Percentiles rank a stretch among this genome's conserved stretches.
These are phyloP conservation scores for Halcyon smyrnensis DNA, from an alignment of 2,797 vertebrate genomes.

Conservation along the genomic window DNA sequence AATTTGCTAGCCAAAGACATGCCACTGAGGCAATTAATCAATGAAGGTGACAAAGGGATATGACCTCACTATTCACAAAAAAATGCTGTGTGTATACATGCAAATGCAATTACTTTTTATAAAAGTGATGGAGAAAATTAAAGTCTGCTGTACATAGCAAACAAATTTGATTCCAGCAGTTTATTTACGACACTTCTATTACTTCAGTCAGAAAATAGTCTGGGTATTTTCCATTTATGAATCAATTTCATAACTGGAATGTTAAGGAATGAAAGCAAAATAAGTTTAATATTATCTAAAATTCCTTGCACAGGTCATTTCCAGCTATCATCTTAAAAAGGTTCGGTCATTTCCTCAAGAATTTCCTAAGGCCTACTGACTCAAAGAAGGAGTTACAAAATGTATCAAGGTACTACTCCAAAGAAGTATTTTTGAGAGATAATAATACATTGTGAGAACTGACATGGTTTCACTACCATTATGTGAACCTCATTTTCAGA, in stretches of 20 bases:
- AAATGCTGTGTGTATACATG: neutral
- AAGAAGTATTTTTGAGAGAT: neutral
- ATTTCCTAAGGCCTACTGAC: accelerated
- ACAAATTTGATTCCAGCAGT: neutral
- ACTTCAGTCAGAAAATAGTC: neutral
- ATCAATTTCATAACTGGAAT: neutral
- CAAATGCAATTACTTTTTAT: neutral
- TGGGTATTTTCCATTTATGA: neutral
- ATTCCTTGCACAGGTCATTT: neutral
- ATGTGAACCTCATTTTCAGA: neutral
- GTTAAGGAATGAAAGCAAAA: neutral
- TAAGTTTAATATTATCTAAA: neutral
- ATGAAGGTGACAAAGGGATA: neutral
- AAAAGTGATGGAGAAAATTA: neutral
- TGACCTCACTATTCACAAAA: neutral
- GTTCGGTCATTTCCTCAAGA: neutral
- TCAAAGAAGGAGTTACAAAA: neutral
- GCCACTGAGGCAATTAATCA: neutral
- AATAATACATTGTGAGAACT: neutral
- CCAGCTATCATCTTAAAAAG: neutral
- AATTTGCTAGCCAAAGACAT: neutral
- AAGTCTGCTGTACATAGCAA: neutral
- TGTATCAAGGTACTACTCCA: neutral
- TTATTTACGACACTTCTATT: neutral
- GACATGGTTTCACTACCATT: neutral